Base-by-base conservation (phyloP, 37 sponge, comb jelly and placozoan genomes). In the Mnemiopsis leidyi region DNA sequence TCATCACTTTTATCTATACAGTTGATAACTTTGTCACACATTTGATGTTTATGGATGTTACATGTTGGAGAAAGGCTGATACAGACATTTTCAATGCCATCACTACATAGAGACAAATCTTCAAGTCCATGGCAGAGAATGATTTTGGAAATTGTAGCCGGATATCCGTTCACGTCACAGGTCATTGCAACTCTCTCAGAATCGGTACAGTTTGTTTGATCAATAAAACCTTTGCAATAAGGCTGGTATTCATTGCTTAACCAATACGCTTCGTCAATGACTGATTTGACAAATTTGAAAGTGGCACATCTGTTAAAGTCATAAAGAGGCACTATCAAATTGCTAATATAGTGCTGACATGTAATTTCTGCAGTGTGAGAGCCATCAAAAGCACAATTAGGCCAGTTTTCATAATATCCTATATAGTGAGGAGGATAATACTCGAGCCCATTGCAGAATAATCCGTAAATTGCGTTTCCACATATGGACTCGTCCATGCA, bases 171-270 rank as follows among this genome's bases (percentile, higher is more conserved):
- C 23, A 69, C 73, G 7, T 20, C n/a, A 20, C 73, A 69, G 2
- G 73, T n/a, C n/a, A 69, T 23, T n/a, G 23, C 73, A 28, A 69
- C 73, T 28, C n/a, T 21, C 2, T 16, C 2, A 20, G 73, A 20
- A 20, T 69, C 73, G 28, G 73, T 23, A 25, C 73, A 69, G 73
- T 69, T 69, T 25, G 73, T 69, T 25, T 69, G 73, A 69, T 69
- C 73, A n/a, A 69, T 2, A 25, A n/a, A 69, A 25, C 21, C 29
- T 21, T 21, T 20, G 21, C 73, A 69, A 25, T 28, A 69, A 5
- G 73, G 73, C 7, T 20, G 7, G 28, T 25, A 69, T 25, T 5
- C 21, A 5, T 69, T 1, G 21, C 2, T 69, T 25, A 69, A 25
- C 28, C 29, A 69, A 3, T 23, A 21, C 9, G 28, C 73, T 25